These are phyloP conservation scores for Lasius platythorax DNA, from an alignment of 2,888 invertebrate genomes.

Conservation along the genomic window DNA sequence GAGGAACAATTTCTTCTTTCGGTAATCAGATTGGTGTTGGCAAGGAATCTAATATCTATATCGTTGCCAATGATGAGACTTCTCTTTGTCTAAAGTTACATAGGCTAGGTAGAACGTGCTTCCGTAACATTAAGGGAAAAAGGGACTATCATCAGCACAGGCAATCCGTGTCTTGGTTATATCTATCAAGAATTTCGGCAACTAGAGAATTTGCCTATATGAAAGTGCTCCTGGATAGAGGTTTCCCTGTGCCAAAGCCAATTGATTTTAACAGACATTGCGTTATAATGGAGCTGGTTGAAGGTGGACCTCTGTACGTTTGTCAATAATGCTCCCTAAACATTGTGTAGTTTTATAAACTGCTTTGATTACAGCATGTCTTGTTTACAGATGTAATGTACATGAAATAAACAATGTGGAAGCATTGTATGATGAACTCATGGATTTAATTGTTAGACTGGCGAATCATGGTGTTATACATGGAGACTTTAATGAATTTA, in stretches of 20 bases:
- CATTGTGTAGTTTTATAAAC: background rate
- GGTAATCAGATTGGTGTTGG: slow-evolving; percentile 99
- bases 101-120: slow-evolving; percentile 97
- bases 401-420: slow-evolving; percentile 90
- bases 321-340: slow-evolving; percentile 5
- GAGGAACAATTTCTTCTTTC: slow-evolving; percentile 93
- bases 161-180: slow-evolving; percentile 97
- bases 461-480: slow-evolving; percentile 99
- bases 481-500: slow-evolving; percentile 99
- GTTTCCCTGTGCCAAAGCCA: slow-evolving; percentile 98
- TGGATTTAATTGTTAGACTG: slow-evolving; percentile 96
- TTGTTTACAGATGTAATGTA: slow-evolving; percentile 87
- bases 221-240: slow-evolving; percentile 96
- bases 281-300: slow-evolving; percentile 97
- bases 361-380: background rate
- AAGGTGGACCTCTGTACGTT: slow-evolving; percentile 93
- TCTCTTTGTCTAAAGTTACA: slow-evolving; percentile 97
- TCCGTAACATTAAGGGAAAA: slow-evolving; percentile 97
- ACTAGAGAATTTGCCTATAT: slow-evolving; percentile 99
- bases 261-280: slow-evolving; percentile 98
- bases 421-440: slow-evolving; percentile 95
- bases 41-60: slow-evolving; percentile 99
- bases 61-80: slow-evolving; percentile 93
- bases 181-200: slow-evolving; percentile 98
- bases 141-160: slow-evolving; percentile 98